Evolutionary conservation across 2,113 vertebrate species (phyloP), one percentile per base, ranked within the genome.

Genomic region (Pithys albifrons): DNA sequence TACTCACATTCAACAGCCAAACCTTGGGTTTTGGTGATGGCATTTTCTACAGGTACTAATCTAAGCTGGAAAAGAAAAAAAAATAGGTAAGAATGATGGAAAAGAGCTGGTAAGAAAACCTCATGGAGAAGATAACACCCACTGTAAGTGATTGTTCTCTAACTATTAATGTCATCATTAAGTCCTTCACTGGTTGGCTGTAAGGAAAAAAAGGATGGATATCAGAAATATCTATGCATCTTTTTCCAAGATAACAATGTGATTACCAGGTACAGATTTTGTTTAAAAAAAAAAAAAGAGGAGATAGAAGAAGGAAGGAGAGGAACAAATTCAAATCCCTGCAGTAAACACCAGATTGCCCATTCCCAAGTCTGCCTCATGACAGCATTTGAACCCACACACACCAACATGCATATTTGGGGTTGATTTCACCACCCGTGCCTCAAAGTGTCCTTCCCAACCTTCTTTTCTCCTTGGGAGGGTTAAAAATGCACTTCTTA

Each of bases 371-470:
- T 48, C 74, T 88, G 54, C n/a, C 35, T 85, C 43, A 6, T 39
- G 49, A 39, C 39, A 39, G 19, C 6, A 3, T 2, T 3, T 6
- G 1, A 3, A 5, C 55, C 7, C n/a, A 27, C 61, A 18, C 39
- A 14, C 7, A 9, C 33, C 33, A 12, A 14, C 20, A 12, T 28
- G 24, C 2, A 2, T 58, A 37, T 39, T 71, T 88, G 35, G 41
- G 25, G 37, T 57, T 66, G n/a, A 16, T 66, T 71, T 65, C 61
- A 35, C 27, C 35, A 49, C 52, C 65, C 11, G 0, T 39, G 28
- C 35, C 31, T 49, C 71, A 31, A 79, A 62, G 51, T 49, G 35
- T 45, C 46, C 35, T 88, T 89, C 58, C 54, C n/a, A 54, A 49
- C 54, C 43, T 25, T 24, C 54, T 49, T 59, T 71, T 65, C 46